Conservation (phyloP, 2,113 vertebrate genomes). For the Picathartes gymnocephalus region DNA sequence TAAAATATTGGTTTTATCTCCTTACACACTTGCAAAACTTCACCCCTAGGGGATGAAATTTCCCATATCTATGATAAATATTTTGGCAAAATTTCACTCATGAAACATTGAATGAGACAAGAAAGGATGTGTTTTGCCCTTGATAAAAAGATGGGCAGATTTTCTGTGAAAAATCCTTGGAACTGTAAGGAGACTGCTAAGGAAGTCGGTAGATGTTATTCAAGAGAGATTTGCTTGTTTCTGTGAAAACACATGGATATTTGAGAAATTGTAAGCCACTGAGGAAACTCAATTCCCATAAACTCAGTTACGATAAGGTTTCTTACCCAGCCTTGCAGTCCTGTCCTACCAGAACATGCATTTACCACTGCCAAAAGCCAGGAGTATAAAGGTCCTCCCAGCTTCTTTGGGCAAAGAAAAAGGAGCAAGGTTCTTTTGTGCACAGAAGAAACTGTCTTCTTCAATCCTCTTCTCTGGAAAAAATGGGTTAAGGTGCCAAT, state of each 20-base stretch:
- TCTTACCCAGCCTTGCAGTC: not conserved
- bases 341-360: rapidly evolving
- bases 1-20: not conserved
- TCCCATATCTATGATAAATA: not conserved
- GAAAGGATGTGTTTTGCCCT: not conserved
- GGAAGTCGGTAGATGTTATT: not conserved
- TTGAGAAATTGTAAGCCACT: not conserved
- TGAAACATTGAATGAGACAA: not conserved
- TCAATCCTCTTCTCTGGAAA: not conserved
- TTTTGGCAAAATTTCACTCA: not conserved
- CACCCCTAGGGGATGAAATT: not conserved
- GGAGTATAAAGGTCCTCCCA: not conserved
- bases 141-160: not conserved
- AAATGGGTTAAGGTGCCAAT: not conserved
- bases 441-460: not conserved
- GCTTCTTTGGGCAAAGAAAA: not conserved
- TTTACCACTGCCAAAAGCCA: not conserved
- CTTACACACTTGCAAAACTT: not conserved
- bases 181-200: not conserved
- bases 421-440: not conserved
- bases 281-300: not conserved
- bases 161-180: not conserved
- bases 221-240: not conserved
- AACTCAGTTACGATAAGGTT: rapidly evolving
- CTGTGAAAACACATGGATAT: not conserved